Evolutionary conservation across 1,140 invertebrate species (phyloP).

Genomic region (Calliopsis andreniformis): DNA sequence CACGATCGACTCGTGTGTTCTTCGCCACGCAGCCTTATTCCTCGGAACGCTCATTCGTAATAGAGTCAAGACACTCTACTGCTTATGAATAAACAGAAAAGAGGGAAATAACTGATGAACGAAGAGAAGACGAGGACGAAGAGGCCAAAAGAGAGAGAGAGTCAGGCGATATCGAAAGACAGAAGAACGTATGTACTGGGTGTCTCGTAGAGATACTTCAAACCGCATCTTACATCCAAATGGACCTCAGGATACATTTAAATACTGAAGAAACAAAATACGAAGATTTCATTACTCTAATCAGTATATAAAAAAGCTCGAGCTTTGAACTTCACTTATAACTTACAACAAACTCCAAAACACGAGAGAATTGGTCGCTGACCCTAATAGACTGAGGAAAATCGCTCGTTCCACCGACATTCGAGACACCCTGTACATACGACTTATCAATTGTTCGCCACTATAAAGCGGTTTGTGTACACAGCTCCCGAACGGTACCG

Average conservation of each 20-base stretch:
- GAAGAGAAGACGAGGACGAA: neutral
- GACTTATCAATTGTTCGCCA: conserved; percentile 19
- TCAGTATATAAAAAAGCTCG: too few species aligned
- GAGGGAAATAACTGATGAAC: neutral
- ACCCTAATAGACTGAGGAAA: neutral
- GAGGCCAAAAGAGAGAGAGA: neutral
- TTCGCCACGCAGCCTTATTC: conserved; percentile 18
- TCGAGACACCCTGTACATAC: neutral
- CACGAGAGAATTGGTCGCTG: neutral
- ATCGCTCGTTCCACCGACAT: neutral
- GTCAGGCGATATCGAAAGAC: neutral
- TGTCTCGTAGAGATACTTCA: neutral
- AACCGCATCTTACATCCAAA: too few species aligned
- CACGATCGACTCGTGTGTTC: neutral
- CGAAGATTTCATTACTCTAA: too few species aligned
- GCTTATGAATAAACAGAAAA: conserved; percentile 20
- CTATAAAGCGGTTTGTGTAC: neutral
- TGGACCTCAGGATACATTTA: too few species aligned
- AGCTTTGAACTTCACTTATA: too few species aligned
- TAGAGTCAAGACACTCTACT: conserved; percentile 7
- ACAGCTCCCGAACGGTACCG: neutral
- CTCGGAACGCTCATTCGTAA: conserved; percentile 29
- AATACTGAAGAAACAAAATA: too few species aligned
- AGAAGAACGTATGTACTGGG: conserved; percentile 1
- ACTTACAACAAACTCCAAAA: neutral